Evolutionary conservation across 2,888 invertebrate genomes (phyloP), one percentile per base, ranked within the genome.

Genomic region (Phengaris arion): DNA sequence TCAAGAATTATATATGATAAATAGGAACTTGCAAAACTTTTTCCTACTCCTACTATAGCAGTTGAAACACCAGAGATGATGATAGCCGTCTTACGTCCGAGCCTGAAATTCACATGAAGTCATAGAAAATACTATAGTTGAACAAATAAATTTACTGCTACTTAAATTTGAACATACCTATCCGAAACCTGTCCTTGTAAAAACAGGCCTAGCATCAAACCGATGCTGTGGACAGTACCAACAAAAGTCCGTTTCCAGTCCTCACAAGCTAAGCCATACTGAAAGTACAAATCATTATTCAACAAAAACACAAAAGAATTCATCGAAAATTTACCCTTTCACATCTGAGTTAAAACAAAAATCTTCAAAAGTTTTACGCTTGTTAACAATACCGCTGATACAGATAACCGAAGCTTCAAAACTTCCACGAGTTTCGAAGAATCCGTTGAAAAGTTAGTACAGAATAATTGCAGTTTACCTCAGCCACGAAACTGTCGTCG

Each of bases 161-260:
- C n/a, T 46, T 1, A 68, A 13, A 69, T 13, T 15, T 55, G 73
- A 76, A 79, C 79, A 57, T 80, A 82, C 79, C 82, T 94, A 84
- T 95, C 95, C 48, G 95, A 95, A 74, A 95, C 80, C 59, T 93
- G 89, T 77, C 95, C 95, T 69, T 94, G 88, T 57, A 94, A 85
- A 51, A 94, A 92, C 15, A 95, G 83, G 6, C 94, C 94, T 54
- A 94, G 84, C 81, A 95, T 94, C 79, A 94, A 93, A 2, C 95
- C 95, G 57, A 94, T 81, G 78, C 93, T 94, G 81, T 94, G 94
- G 13, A 94, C 83, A 8, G 94, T 93, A 35, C 94, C 94, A 68
- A 93, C 88, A 68, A 94, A 81, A 2, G 93, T 89, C 72, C 92
- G 83, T 81, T 89, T 92, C 94, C 94, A 94, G 74, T 84, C 83